Evolutionary conservation across 1,140 invertebrate species (phyloP).

Genomic region (Diabrotica virgifera): DNA sequence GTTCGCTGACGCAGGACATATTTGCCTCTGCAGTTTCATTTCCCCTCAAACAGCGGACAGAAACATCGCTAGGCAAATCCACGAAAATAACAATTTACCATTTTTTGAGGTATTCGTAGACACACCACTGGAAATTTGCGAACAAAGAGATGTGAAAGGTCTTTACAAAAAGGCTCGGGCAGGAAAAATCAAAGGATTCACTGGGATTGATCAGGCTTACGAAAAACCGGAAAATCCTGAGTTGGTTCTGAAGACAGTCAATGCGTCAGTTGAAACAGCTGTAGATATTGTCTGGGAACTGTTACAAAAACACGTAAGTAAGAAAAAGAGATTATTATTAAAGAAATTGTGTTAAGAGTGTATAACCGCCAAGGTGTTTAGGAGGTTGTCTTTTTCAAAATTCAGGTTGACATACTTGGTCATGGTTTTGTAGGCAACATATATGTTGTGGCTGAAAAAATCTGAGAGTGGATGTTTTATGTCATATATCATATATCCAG

Average conservation of each 20-base stretch:
- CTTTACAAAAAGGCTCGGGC: conserved; percentile 97
- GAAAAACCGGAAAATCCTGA: conserved; percentile 87
- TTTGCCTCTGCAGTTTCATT: conserved; percentile 95
- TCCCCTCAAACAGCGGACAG: conserved; percentile 93
- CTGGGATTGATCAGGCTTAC: conserved; percentile 94
- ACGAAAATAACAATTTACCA: conserved; percentile 77
- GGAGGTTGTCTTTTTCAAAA: too few relatives aligned
- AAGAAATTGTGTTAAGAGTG: too few relatives aligned
- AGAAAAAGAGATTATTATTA: too few relatives aligned
- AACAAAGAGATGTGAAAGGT: conserved; percentile 93
- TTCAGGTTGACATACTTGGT: too few relatives aligned
- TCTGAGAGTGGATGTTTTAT: too few relatives aligned
- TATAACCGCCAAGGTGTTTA: too few relatives aligned
- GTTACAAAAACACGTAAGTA: conserved; percentile 66
- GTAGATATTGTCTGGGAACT: conserved; percentile 75
- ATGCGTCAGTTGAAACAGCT: conserved; percentile 76
- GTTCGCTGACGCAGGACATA: conserved; percentile 95
- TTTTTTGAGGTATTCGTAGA: conserved; percentile 98
- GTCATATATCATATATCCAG: too few relatives aligned
- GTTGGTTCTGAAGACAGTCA: conserved; percentile 80
- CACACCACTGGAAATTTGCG: conserved; percentile 92
- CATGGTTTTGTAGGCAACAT: too few relatives aligned
- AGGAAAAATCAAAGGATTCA: conserved; percentile 94
- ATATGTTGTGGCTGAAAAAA: too few relatives aligned
- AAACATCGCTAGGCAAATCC: conserved; percentile 82